Conservation (phyloP, 2,113 vertebrate species). For the Oxyruncus cristatus region DNA sequence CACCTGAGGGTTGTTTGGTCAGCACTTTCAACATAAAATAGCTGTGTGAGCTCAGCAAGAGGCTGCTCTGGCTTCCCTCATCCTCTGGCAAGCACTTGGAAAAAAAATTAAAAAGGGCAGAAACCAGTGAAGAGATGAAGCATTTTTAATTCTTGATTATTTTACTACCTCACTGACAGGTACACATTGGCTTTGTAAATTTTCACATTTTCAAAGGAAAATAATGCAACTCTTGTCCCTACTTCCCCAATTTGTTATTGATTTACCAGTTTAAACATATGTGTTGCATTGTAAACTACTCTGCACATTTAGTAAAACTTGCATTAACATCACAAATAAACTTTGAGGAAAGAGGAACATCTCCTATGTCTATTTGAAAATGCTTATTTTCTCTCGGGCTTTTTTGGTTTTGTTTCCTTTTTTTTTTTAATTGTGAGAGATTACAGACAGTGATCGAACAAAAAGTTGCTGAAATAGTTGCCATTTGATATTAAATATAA, state of each 20-base stretch:
- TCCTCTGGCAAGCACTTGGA: not conserved
- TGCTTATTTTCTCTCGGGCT: not conserved
- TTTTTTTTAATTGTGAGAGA: not conserved
- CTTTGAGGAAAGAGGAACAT: not conserved
- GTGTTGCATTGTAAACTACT: not conserved
- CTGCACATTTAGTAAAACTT: not conserved
- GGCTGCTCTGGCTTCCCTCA: not conserved
- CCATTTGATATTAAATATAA: not conserved
- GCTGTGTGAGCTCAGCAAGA: not conserved
- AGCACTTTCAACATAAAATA: not conserved
- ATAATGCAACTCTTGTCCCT: not conserved
- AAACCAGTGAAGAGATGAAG: not conserved
- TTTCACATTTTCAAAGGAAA: not conserved
- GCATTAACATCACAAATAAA: not conserved
- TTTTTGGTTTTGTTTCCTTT: not conserved
- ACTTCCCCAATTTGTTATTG: not conserved
- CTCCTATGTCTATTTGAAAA: not conserved
- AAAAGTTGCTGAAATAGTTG: not conserved
- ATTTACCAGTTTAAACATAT: not conserved
- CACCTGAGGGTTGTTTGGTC: slow-evolving; percentile 33
- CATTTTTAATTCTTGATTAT: not conserved
- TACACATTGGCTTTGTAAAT: not conserved
- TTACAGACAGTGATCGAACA: not conserved
- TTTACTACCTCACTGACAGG: not conserved
- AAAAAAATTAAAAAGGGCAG: not conserved